Evolutionary conservation across 2,888 invertebrate species (phyloP), one percentile per base, ranked within the genome.

Genomic region (Monochamus alternatus): DNA sequence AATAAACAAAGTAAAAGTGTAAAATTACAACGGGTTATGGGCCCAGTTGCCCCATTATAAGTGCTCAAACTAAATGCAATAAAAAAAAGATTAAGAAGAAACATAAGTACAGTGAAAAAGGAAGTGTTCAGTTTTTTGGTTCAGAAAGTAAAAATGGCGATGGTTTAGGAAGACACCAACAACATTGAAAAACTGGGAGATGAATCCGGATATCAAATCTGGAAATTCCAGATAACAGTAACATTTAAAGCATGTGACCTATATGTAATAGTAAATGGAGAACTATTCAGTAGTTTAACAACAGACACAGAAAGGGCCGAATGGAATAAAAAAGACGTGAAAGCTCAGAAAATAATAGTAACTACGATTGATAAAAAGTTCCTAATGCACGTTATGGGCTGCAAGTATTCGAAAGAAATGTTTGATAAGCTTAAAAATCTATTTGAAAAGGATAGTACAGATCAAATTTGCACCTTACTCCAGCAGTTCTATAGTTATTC

Each of bases 201-300:
- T 32, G 31, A 5, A 47, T 44, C 74, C 3, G n/a, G n/a, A n/a
- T 76, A 69, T 59, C 74, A 76, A 59, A 31, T 76, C 12, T 77
- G 75, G 70, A 73, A 75, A 12, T 77, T 77, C 51, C 77, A 77
- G 64, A 43, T 77, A 3, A 31, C 43, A 1, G 66, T 77, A 30
- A 4, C 62, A 38, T 77, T 77, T 32, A 77, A 75, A 38, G 73
- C 75, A 2, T 44, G 70, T 31, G 62, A 66, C 0, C 52, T 75
- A n/a, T 75, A 55, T 60, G 72, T 72, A 63, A 73, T 75, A 9
- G 75, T 75, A 12, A 71, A 59, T 55, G 72, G 74, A 3, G 51
- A 65, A n/a, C n/a, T n/a, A n/a, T n/a, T n/a, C 47, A 63, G 43
- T 3, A 47, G 58, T 58, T 30, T 74, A 22, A 75, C 64, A 14